phyloP scores from a whole-genome alignment of 1,140 invertebrate species.

The Euura lappo region DNA sequence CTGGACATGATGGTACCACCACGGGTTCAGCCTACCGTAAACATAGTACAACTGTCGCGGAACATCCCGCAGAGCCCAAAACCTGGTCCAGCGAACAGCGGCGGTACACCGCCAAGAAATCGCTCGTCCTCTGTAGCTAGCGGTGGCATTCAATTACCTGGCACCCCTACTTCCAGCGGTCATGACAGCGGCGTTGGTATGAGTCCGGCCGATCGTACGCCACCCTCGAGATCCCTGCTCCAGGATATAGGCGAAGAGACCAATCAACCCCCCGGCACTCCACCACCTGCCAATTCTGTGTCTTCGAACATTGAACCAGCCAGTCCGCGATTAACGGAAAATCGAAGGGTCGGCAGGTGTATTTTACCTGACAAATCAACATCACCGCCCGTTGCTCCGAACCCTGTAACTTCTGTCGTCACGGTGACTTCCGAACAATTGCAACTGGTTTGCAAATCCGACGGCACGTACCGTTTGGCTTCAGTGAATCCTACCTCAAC shows the following conservation, averaged over 20 bases:
- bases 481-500: slow-evolving; percentile 40
- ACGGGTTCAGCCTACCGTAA: slow-evolving; percentile 61
- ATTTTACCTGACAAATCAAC: slow-evolving; percentile 50
- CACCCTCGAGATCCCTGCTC: slow-evolving; percentile 44
- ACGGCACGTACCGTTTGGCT: slow-evolving; percentile 50
- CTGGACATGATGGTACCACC: slow-evolving; percentile 64
- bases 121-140: slow-evolving; percentile 40
- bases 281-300: slow-evolving; percentile 38
- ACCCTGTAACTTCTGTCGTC: slow-evolving; percentile 22
- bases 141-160: slow-evolving; percentile 44
- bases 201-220: slow-evolving; percentile 57
- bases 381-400: slow-evolving; percentile 36
- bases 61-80: slow-evolving; percentile 55
- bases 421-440: slow-evolving; percentile 46
- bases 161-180: slow-evolving; percentile 50
- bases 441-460: slow-evolving; percentile 54
- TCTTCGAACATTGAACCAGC: slow-evolving; percentile 46
- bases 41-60: slow-evolving; percentile 65
- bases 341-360: slow-evolving; percentile 32
- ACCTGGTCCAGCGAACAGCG: slow-evolving; percentile 47
- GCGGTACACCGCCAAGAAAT: slow-evolving; percentile 44
- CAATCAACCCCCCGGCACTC: slow-evolving; percentile 51
- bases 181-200: slow-evolving; percentile 57
- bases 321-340: slow-evolving; percentile 22
- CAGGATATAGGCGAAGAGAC: slow-evolving; percentile 56